Percentiles rank a stretch among this genome's conserved stretches.
Evolutionary conservation across 2,113 vertebrate genomes (phyloP).

Genomic region (Lasiurus borealis): DNA sequence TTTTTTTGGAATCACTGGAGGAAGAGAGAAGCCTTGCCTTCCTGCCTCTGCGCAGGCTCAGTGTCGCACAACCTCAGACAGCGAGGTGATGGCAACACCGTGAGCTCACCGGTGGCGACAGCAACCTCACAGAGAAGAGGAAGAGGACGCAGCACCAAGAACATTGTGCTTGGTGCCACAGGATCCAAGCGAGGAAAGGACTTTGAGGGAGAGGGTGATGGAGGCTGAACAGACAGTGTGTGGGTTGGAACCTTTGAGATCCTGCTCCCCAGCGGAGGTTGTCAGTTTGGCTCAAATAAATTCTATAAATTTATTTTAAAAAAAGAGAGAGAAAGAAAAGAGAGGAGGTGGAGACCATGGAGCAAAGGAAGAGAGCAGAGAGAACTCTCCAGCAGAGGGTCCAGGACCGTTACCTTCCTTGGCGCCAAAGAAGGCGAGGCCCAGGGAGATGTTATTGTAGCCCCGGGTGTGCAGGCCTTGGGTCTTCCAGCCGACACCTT

Average conservation of each 20-base stretch:
- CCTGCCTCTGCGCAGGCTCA: background rate
- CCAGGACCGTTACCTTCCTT: constrained; percentile 84
- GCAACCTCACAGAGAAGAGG: background rate
- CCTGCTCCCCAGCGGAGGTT: background rate
- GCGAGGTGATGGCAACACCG: background rate
- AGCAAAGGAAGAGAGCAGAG: background rate
- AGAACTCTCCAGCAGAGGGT: background rate
- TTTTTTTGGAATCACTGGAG: too few relatives aligned
- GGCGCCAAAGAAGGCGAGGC: constrained; percentile 90
- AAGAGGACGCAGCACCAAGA: background rate
- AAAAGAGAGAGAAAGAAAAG: background rate
- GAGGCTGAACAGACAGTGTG: background rate
- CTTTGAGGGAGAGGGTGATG: background rate
- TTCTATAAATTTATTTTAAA: background rate
- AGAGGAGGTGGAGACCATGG: background rate
- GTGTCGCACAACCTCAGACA: background rate
- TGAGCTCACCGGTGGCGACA: background rate
- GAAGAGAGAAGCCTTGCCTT: background rate
- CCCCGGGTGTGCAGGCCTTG: constrained; percentile 86
- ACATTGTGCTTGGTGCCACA: too few relatives aligned
- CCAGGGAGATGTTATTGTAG: constrained; percentile 86
- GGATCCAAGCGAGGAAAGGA: background rate
- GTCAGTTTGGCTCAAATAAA: background rate
- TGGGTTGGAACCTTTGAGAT: background rate
- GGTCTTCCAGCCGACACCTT: constrained; percentile 89